These are phyloP conservation scores for Cerastis leucographa DNA, from an alignment of 2,888 invertebrate genomes.

Conservation along the genomic window DNA sequence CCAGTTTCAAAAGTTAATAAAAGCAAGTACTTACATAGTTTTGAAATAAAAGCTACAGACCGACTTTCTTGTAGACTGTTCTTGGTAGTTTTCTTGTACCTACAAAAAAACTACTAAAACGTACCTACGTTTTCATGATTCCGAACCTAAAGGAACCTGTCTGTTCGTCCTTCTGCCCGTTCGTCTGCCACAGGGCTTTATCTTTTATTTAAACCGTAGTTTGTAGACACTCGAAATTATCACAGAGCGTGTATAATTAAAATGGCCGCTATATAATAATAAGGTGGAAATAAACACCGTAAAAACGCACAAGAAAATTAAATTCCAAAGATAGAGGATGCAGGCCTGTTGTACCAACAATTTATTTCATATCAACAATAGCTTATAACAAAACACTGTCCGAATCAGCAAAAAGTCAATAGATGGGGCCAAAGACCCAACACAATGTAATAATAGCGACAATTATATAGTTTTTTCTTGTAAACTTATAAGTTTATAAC, in stretches of 20 bases:
- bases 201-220: neutral
- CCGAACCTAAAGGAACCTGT: neutral
- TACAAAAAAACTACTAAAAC: too few species aligned
- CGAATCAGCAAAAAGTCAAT: conserved; percentile 53
- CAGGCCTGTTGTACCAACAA: conserved; percentile 25
- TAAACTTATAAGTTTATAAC: conserved; percentile 29
- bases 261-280: neutral
- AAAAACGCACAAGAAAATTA: conserved; percentile 1
- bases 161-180: neutral
- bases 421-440: conserved; percentile 48
- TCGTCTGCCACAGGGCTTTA: neutral
- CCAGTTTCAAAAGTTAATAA: conserved; percentile 51
- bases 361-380: conserved; percentile 57
- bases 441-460: conserved; percentile 55
- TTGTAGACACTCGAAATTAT: neutral
- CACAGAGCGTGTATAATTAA: neutral
- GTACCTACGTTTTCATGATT: neutral
- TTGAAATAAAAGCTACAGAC: conserved; percentile 28
- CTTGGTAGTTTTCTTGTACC: neutral
- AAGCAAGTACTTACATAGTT: conserved; percentile 31
- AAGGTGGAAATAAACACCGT: neutral
- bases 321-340: conserved; percentile 42
- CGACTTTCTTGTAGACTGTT: conserved; percentile 3
- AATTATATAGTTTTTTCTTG: conserved; percentile 52
- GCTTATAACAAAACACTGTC: conserved; percentile 28